Conservation (phyloP, 2,888 invertebrate genomes). For the Seladonia tumulorum region DNA sequence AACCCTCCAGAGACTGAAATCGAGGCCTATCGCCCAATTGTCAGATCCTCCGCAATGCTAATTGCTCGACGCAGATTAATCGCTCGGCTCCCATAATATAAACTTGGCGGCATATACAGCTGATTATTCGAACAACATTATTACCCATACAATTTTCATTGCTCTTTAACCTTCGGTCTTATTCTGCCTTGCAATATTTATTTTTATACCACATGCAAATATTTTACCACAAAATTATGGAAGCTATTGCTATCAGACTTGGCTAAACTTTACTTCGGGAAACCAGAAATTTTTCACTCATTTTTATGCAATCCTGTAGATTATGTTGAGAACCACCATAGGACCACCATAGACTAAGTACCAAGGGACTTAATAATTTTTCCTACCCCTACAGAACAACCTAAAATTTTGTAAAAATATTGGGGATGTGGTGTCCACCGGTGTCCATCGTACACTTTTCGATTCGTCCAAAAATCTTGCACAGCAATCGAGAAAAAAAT, state of each 20-base stretch:
- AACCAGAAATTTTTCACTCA: too few species aligned
- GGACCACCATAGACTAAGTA: too few species aligned
- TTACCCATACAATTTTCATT: background rate
- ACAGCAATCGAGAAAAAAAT: background rate
- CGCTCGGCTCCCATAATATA: constrained; percentile 37
- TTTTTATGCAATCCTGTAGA: too few species aligned
- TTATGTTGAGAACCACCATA: too few species aligned
- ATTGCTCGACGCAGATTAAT: constrained; percentile 54
- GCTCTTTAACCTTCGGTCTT: too few species aligned
- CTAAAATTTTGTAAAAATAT: background rate
- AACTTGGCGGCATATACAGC: background rate
- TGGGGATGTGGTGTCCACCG: background rate
- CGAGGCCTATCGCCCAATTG: constrained; percentile 48
- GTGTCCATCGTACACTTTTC: background rate
- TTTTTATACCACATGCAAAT: too few species aligned
- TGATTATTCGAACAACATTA: background rate
- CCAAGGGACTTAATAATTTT: too few species aligned
- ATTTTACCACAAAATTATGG: too few species aligned
- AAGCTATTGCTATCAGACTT: too few species aligned
- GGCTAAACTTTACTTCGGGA: too few species aligned
- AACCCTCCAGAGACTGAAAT: constrained; percentile 59
- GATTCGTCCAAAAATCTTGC: background rate
- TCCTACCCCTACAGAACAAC: background rate
- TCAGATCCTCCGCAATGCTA: constrained; percentile 47
- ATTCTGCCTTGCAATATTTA: too few species aligned